A percentile compares a stretch with the other conserved stretches of the same genome.
Evolutionary conservation across 2,113 vertebrate species (phyloP).

Genomic region (Pan paniscus): DNA sequence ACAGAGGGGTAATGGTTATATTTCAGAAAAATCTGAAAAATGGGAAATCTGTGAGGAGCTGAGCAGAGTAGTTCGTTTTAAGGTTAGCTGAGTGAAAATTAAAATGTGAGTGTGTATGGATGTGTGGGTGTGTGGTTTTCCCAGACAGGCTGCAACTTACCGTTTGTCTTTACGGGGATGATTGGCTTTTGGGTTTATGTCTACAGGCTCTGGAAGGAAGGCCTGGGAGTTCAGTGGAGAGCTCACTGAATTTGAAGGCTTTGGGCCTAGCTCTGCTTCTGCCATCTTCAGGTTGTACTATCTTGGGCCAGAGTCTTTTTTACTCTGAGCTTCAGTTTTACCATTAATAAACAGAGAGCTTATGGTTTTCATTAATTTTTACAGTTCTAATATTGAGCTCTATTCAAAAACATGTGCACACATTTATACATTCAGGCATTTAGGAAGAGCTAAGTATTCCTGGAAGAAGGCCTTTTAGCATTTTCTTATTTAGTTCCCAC

Average conservation of each 20-base stretch:
- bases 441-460: not conserved
- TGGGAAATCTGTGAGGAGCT: not conserved
- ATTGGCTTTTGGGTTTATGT: not conserved
- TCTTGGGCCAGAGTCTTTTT: not conserved
- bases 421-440: not conserved
- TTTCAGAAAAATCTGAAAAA: not conserved
- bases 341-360: not conserved
- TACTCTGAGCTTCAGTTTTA: not conserved
- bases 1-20: not conserved
- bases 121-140: not conserved
- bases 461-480: not conserved
- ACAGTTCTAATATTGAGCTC: too few species aligned
- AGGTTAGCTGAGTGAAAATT: not conserved
- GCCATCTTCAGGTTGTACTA: fast-evolving
- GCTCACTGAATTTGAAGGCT: not conserved
- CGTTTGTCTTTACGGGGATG: not conserved
- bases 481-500: not conserved
- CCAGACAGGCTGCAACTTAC: not conserved
- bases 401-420: not conserved
- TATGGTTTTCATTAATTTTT: not conserved
- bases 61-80: not conserved
- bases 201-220: not conserved
- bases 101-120: not conserved
- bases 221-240: not conserved
- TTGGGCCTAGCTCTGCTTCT: not conserved